Base-by-base conservation (phyloP, 1,140 invertebrate species). In the Leptopilina boulardi region DNA sequence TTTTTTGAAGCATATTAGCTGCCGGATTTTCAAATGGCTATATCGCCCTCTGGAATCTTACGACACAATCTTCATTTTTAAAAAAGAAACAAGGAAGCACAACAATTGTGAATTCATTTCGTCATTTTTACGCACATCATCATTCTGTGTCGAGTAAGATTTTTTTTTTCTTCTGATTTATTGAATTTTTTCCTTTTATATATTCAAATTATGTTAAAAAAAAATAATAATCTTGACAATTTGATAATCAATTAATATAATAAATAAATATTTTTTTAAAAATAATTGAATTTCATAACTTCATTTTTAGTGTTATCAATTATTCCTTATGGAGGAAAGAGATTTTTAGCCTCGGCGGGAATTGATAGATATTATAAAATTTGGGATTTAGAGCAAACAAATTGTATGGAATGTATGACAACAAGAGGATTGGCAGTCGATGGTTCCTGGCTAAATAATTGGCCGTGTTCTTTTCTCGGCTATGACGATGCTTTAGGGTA, bases 1-100 rank as follows among this genome's bases (percentile, higher is more conserved):
- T 56, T n/a, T 38, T 10, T 44, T 38, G 26, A 34, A 89, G 89
- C n/a, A 86, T 90, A 21, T 90, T 95, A 42, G 91, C 91, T 34
- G 94, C 92, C 26, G 94, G 94, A 9, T 94, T 93, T 85, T 91
- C 92, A 0, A 93, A 94, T 86, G 94, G 94, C 5, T 91, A 92
- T 6, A 90, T 93, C 4, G 93, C 93, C 5, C 80, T 93, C 2
- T 95, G 92, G 90, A 87, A 94, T 86, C 77, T 95, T 1, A 86
- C 81, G 9, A 87, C 84, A 3, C 86, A 89, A n/a, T 93, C 93
- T 3, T 90, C 92, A 8, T 77, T 94, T 11, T 82, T 94, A 18
- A 83, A 80, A n/a, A 84, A 80, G 11, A 86, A 87, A 71, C 80
- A 85, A 75, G 88, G 84, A 4, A 82, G 89, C 8, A 88, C 87